These are phyloP conservation scores for Cuculus canorus DNA, from an alignment of 2,797 vertebrate genomes.

Conservation along the genomic window DNA sequence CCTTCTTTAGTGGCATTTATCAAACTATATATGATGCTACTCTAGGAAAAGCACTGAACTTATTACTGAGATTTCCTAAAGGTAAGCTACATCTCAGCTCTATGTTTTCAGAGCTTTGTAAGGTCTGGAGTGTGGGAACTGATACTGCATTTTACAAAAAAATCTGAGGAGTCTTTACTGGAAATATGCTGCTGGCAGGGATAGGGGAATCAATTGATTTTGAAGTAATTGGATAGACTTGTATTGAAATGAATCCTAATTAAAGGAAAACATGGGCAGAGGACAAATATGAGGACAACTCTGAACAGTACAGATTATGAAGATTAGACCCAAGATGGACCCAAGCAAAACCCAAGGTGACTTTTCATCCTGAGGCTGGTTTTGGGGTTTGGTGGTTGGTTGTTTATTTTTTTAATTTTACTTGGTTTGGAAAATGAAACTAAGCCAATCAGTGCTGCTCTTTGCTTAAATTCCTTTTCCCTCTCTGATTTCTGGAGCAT, in stretches of 20 bases:
- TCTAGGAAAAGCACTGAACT: background rate
- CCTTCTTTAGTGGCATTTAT: background rate
- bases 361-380: background rate
- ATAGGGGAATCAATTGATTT: conserved; percentile 9
- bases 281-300: background rate
- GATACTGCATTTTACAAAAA: background rate
- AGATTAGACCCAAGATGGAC: background rate
- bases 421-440: background rate
- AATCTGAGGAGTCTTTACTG: background rate
- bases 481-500: background rate
- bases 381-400: background rate
- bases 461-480: background rate
- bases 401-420: background rate
- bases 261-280: background rate
- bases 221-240: conserved; percentile 15
- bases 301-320: background rate
- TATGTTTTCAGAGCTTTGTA: background rate
- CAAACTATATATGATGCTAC: background rate
- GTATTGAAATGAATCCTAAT: background rate
- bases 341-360: background rate
- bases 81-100: background rate
- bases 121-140: background rate
- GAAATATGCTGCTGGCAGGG: conserved; percentile 12
- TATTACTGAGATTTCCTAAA: background rate
- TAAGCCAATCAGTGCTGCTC: background rate